phyloP scores from a whole-genome alignment of 2,113 vertebrate species.

The Tragelaphus buxtoni region DNA sequence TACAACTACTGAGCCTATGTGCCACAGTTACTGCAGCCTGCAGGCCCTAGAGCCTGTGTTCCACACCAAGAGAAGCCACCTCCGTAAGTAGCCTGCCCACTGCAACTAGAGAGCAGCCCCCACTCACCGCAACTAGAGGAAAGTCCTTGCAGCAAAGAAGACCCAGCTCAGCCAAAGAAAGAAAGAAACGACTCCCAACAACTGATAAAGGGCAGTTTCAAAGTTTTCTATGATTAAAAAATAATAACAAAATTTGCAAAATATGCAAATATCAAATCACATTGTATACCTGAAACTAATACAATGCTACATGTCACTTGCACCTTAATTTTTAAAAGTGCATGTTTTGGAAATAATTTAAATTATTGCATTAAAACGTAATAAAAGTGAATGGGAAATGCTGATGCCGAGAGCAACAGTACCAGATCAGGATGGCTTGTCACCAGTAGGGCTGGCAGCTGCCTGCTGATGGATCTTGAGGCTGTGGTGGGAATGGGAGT shows the following conservation, averaged over 20 bases:
- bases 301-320: neutral
- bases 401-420: neutral
- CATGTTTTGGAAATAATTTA: neutral
- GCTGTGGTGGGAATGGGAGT: neutral
- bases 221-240: neutral
- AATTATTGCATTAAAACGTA: neutral
- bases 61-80: neutral
- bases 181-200: neutral
- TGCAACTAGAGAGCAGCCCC: neutral
- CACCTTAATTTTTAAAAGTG: neutral
- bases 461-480: fast-evolving
- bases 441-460: too few relatives aligned
- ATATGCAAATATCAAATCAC: neutral
- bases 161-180: neutral
- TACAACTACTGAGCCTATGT: neutral
- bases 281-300: neutral
- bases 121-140: neutral
- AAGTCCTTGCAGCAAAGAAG: neutral
- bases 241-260: neutral
- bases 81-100: neutral
- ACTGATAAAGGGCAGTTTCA: neutral
- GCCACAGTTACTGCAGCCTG: neutral
- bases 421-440: neutral
- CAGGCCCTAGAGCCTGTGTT: neutral
- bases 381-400: neutral